phyloP scores from a whole-genome alignment of 2,888 invertebrate species.

The Heteromurus nitidus region DNA sequence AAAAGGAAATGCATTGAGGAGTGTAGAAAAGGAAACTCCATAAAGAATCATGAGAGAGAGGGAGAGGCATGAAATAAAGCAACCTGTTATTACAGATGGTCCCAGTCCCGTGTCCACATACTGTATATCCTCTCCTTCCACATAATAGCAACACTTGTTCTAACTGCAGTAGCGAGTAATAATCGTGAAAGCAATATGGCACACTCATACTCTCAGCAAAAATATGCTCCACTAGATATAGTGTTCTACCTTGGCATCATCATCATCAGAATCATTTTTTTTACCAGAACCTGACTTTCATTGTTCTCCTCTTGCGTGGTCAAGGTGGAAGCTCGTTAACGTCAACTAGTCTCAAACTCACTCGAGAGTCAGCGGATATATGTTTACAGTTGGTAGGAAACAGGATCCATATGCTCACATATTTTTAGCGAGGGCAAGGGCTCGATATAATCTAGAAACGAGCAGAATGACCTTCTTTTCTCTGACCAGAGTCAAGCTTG shows the following conservation, averaged over 20 bases:
- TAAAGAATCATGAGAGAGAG: background rate
- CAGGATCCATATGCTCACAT: too few relatives aligned
- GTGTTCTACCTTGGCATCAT: background rate
- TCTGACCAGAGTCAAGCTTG: background rate
- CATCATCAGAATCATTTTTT: background rate
- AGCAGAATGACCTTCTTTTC: conserved; percentile 28
- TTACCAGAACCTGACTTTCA: conserved; percentile 11
- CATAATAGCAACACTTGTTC: background rate
- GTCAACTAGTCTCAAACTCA: background rate
- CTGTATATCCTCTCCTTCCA: conserved; percentile 5
- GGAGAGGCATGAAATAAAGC: conserved; percentile 7
- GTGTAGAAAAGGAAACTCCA: too few relatives aligned
- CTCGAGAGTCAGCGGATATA: background rate
- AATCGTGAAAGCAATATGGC: conserved; percentile 18
- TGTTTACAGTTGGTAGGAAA: background rate
- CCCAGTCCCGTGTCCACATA: background rate
- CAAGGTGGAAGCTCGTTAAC: background rate
- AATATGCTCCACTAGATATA: background rate
- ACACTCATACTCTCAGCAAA: background rate
- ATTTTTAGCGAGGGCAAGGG: conserved; percentile 21
- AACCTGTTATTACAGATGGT: conserved; percentile 16
- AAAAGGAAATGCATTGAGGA: too few relatives aligned
- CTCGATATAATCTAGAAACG: conserved; percentile 18
- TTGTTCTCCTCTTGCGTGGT: background rate
- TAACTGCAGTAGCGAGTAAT: background rate